phyloP scores from a whole-genome alignment of 2,797 vertebrate genomes.

The Rhyacichthys aspro region DNA sequence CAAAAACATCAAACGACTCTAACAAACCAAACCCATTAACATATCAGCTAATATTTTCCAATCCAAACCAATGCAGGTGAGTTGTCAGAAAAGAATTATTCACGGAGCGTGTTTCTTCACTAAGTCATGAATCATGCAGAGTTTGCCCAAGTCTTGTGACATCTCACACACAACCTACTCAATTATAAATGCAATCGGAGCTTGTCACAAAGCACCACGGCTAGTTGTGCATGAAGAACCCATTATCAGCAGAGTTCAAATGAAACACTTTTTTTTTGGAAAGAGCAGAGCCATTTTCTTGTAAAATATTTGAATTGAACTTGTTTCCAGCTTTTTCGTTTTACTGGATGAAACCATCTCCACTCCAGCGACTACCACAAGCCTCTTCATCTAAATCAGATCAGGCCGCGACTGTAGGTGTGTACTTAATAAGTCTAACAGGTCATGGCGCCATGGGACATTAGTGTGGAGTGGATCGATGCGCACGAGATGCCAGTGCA shows the following conservation, averaged over 20 bases:
- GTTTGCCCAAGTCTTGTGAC: slow-evolving; percentile 16
- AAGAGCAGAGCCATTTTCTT: too few species aligned
- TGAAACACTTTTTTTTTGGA: too few species aligned
- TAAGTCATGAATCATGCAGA: slow-evolving; percentile 35
- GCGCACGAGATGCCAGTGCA: slow-evolving; percentile 40
- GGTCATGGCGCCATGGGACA: slow-evolving; percentile 45
- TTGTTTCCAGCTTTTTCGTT: too few species aligned
- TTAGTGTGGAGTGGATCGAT: slow-evolving; percentile 54
- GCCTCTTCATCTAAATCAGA: slow-evolving; percentile 32
- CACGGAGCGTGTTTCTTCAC: background rate
- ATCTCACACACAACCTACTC: slow-evolving; percentile 1
- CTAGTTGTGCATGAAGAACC: background rate
- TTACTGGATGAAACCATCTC: slow-evolving; percentile 12
- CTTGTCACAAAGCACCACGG: slow-evolving; percentile 5
- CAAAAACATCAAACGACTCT: too few species aligned
- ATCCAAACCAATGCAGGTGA: background rate
- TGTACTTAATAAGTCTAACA: slow-evolving; percentile 52
- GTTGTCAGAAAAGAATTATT: slow-evolving; percentile 25
- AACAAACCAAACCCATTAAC: slow-evolving; percentile 3
- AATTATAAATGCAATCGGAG: slow-evolving; percentile 13
- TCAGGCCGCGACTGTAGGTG: slow-evolving; percentile 35
- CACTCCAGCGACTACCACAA: slow-evolving; percentile 13
- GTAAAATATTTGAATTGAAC: too few species aligned
- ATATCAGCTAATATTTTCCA: background rate
- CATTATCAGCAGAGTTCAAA: too few species aligned